Evolutionary conservation across 2,113 vertebrate genomes (phyloP).

Genomic region (Turdus rufiventris): DNA sequence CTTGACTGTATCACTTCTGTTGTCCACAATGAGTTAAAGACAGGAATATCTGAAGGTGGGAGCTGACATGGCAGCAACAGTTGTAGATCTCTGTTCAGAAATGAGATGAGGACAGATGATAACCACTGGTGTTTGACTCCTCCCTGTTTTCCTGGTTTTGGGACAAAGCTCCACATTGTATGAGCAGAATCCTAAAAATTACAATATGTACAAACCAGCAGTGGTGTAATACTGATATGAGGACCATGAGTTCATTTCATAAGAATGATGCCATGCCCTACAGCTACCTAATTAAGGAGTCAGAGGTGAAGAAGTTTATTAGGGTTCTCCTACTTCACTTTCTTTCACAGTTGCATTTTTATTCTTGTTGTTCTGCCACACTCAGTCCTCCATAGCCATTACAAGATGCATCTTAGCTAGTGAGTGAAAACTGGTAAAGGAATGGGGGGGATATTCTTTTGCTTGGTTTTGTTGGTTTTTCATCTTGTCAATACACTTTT

Average conservation of each 20-base stretch:
- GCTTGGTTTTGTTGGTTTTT: neutral
- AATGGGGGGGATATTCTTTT: neutral
- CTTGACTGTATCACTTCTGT: neutral
- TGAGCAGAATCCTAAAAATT: neutral
- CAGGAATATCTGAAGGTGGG: neutral
- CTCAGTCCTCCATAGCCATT: neutral
- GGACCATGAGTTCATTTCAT: neutral
- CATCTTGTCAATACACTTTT: neutral
- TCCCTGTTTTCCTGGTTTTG: neutral
- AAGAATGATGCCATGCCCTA: neutral
- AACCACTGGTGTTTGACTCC: neutral
- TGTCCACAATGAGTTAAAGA: neutral
- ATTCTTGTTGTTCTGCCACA: neutral
- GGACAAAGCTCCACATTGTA: neutral
- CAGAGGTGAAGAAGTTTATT: neutral
- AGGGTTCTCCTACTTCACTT: neutral
- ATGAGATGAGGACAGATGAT: neutral
- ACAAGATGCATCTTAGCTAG: neutral
- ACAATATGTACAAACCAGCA: neutral
- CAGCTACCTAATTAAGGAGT: neutral
- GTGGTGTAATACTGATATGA: neutral
- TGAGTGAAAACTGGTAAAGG: neutral
- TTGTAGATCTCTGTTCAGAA: neutral
- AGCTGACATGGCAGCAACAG: neutral
- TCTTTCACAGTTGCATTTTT: neutral